Evolutionary conservation across 2,888 invertebrate genomes (phyloP).

Genomic region (Plagodis dolabraria): DNA sequence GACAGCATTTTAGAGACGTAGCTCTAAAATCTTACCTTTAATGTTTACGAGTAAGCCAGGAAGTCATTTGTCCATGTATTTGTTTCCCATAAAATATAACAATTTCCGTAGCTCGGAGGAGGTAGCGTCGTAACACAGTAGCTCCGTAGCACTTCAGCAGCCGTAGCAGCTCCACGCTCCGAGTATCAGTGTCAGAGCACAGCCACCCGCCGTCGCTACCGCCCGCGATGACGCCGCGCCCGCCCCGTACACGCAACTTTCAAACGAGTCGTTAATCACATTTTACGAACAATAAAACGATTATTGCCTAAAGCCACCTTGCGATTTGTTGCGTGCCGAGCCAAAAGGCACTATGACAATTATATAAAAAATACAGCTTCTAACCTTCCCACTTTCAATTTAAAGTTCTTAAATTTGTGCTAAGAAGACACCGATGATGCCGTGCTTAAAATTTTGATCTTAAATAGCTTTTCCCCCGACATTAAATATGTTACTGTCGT

Average conservation of each 20-base stretch:
- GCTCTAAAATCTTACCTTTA: too few relatives aligned
- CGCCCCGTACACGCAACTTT: slow-evolving; percentile 54
- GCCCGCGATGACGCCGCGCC: slow-evolving; percentile 51
- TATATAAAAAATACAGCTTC: slow-evolving; percentile 8
- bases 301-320: slow-evolving; percentile 36
- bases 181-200: slow-evolving; percentile 59
- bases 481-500: slow-evolving; percentile 51
- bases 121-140: slow-evolving; percentile 3
- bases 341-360: slow-evolving; percentile 19
- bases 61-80: too few relatives aligned
- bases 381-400: slow-evolving; percentile 1
- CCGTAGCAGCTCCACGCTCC: slow-evolving; percentile 47
- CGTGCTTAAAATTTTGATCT: slow-evolving; percentile 38
- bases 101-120: not conserved
- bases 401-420: slow-evolving; percentile 15
- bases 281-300: slow-evolving; percentile 69
- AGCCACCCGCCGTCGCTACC: slow-evolving; percentile 60
- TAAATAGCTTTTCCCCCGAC: slow-evolving; percentile 31
- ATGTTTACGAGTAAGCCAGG: too few relatives aligned
- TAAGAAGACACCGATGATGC: slow-evolving; percentile 19
- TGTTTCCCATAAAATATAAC: not conserved
- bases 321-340: slow-evolving; percentile 14
- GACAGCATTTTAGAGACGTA: too few relatives aligned
- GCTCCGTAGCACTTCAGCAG: slow-evolving; percentile 35
- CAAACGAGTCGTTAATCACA: slow-evolving; percentile 64